Evolutionary conservation across 2,113 vertebrate genomes (phyloP).

Genomic region (Lycaon pictus): DNA sequence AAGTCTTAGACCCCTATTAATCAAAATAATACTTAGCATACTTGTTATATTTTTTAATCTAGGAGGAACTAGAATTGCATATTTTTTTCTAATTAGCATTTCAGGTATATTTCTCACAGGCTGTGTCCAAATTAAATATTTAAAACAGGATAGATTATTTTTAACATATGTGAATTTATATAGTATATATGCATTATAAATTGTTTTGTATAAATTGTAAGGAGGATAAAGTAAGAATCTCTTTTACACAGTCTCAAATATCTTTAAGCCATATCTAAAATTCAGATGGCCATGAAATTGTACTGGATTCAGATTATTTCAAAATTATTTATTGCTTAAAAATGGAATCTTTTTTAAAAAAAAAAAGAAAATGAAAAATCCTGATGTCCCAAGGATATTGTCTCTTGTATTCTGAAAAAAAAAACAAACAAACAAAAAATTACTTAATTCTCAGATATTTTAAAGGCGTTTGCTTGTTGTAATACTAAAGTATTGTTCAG

Average conservation of each 20-base stretch:
- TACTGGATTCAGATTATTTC: neutral
- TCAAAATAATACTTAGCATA: conserved; percentile 45
- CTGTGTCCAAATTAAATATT: conserved; percentile 21
- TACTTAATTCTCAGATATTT: conserved; percentile 29
- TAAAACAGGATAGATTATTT: conserved; percentile 1
- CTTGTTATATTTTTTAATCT: conserved; percentile 25
- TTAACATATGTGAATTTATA: conserved; percentile 5
- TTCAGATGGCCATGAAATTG: neutral
- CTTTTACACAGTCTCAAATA: neutral
- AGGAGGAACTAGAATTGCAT: neutral
- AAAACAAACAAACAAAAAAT: neutral
- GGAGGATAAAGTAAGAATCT: neutral
- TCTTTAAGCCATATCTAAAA: conserved; percentile 35
- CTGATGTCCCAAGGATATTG: neutral
- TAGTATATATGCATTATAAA: neutral
- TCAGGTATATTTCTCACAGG: neutral
- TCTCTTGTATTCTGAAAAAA: neutral
- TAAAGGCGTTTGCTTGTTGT: conserved; percentile 58
- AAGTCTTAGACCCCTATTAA: neutral
- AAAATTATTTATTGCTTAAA: neutral
- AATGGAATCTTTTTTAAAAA: neutral
- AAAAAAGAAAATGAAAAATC: conserved; percentile 37
- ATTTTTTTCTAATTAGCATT: conserved; percentile 53
- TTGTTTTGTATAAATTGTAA: neutral
- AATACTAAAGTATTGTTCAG: conserved; percentile 36